Conservation (phyloP, 2,113 vertebrate genomes). For the Barnardius zonarius region DNA sequence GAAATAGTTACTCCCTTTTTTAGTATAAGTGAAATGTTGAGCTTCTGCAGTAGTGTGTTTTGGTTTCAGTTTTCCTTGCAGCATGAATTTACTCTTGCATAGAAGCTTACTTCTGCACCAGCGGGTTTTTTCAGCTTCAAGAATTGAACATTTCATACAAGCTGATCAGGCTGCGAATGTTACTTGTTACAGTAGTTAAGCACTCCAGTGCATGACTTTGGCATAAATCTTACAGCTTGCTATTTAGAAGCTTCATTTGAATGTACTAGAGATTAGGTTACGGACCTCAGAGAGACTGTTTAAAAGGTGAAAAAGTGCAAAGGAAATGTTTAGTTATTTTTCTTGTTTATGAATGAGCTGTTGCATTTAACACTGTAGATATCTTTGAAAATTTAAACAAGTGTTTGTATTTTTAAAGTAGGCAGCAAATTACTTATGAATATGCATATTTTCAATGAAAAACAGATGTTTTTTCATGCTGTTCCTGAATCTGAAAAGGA, state of each 20-base stretch:
- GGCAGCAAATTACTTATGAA: not conserved
- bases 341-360: not conserved
- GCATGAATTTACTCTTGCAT: not conserved
- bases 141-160: not conserved
- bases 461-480: not conserved
- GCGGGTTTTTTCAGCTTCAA: not conserved
- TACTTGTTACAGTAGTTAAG: conserved; percentile 27
- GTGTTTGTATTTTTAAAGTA: not conserved
- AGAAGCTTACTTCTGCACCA: not conserved
- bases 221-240: not conserved
- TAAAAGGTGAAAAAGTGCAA: not conserved
- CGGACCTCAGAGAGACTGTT: not conserved
- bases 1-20: not conserved
- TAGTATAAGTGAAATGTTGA: not conserved
- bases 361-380: not conserved
- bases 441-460: not conserved
- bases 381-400: not conserved
- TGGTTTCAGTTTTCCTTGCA: not conserved
- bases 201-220: not conserved
- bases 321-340: not conserved
- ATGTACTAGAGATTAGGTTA: not conserved
- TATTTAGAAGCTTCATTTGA: conserved; percentile 23
- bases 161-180: not conserved
- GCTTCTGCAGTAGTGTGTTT: not conserved
- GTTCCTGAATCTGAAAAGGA: not conserved